Conservation (phyloP, 2,797 vertebrate species). For the Enteromius treurensis region DNA sequence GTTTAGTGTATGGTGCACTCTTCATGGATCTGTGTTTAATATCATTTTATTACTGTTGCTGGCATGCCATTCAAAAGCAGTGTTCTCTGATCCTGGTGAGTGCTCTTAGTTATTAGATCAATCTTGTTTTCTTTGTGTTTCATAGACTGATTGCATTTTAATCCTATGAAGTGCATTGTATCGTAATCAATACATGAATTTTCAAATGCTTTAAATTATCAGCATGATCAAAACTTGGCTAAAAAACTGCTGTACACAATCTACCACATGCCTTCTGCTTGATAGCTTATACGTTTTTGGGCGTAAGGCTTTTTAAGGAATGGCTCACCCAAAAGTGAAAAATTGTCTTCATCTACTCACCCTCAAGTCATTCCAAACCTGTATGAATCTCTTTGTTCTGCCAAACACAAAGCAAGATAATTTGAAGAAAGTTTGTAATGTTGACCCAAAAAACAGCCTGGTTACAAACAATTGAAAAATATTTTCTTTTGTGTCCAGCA, state of each 20-base stretch:
- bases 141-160: background rate
- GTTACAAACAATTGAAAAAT: no score
- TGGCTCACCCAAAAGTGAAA: no score
- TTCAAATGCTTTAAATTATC: background rate
- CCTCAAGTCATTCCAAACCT: no score
- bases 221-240: background rate
- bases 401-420: no score
- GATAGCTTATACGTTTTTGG: background rate
- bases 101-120: constrained; percentile 1
- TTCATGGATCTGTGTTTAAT: constrained; percentile 82
- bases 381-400: no score
- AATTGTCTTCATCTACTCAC: no score
- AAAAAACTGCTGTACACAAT: background rate
- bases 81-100: constrained; percentile 84
- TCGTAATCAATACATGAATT: background rate
- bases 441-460: no score
- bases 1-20: constrained; percentile 78
- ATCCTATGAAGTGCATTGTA: background rate
- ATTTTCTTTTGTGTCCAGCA: no score
- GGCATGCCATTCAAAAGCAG: constrained; percentile 81
- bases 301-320: background rate
- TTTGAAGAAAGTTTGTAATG: no score
- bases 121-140: background rate
- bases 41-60: constrained; percentile 80
- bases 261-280: background rate